phyloP scores from a whole-genome alignment of 2,113 vertebrate genomes.

The Pseudorectes ferrugineus region DNA sequence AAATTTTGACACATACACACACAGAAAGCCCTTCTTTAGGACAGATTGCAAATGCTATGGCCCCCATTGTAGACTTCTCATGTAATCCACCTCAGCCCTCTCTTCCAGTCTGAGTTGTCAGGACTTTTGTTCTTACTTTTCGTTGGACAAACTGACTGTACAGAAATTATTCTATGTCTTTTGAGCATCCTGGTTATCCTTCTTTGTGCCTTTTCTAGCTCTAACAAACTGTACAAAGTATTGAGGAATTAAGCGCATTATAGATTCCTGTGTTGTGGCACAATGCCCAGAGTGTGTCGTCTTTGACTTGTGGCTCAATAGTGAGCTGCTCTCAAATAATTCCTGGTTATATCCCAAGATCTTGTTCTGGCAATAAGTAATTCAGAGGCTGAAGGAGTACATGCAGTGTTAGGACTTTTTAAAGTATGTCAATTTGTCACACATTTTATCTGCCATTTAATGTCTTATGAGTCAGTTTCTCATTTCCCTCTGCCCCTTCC shows the following conservation, averaged over 20 bases:
- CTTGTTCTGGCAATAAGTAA: neutral
- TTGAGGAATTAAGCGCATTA: neutral
- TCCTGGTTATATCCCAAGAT: neutral
- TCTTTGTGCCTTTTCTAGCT: neutral
- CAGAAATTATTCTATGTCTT: neutral
- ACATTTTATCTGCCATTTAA: neutral
- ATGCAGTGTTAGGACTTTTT: neutral
- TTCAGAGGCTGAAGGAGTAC: neutral
- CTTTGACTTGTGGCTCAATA: neutral
- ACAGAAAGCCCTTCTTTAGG: neutral
- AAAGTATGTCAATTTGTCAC: neutral
- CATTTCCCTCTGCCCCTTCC: neutral
- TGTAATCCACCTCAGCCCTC: neutral
- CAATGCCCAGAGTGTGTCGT: neutral
- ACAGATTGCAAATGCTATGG: neutral
- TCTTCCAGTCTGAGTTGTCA: neutral
- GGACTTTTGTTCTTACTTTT: neutral
- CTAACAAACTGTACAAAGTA: neutral
- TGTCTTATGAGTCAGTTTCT: neutral
- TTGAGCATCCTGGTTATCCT: neutral
- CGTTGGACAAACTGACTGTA: neutral
- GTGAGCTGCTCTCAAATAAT: neutral
- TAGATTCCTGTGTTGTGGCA: neutral
- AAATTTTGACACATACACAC: neutral
- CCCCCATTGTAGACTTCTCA: neutral